Percentiles rank a stretch among this genome's conserved stretches.
Evolutionary conservation across 2,113 vertebrate genomes (phyloP).

Genomic region (Zosterops hypoxanthus): DNA sequence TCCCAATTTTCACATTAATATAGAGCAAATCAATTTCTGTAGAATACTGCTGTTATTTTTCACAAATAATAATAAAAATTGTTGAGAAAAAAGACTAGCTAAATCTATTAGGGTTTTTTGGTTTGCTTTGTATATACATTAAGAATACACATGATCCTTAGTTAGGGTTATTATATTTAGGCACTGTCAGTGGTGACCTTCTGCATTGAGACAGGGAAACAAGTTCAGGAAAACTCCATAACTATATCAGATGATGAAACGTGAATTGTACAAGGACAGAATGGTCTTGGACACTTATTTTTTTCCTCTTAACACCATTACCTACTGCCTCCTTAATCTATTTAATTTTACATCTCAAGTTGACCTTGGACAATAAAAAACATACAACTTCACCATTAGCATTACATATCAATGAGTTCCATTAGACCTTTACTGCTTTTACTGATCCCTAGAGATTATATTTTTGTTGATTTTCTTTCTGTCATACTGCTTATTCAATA

Average conservation of each 20-base stretch:
- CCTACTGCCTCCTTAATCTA: not conserved
- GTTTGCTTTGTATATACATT: not conserved
- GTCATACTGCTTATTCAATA: not conserved
- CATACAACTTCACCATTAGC: not conserved
- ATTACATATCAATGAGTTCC: not conserved
- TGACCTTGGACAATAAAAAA: not conserved
- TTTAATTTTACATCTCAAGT: not conserved
- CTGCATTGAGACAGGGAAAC: rapidly evolving
- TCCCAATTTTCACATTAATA: not conserved
- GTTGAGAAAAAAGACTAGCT: not conserved
- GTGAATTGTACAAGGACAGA: not conserved
- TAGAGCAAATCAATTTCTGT: not conserved
- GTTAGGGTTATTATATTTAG: not conserved
- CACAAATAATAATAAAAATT: not conserved
- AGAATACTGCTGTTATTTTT: not conserved
- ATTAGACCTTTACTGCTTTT: not conserved
- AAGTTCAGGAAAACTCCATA: not conserved
- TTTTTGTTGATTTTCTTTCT: not conserved
- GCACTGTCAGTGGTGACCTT: not conserved
- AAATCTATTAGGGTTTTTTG: not conserved
- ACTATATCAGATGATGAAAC: not conserved
- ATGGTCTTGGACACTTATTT: not conserved
- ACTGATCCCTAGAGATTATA: not conserved
- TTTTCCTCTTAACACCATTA: not conserved
- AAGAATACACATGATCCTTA: not conserved